Evolutionary conservation across 1,140 invertebrate species (phyloP), one percentile per base, ranked within the genome.

Genomic region (Zaprionus ornatus): DNA sequence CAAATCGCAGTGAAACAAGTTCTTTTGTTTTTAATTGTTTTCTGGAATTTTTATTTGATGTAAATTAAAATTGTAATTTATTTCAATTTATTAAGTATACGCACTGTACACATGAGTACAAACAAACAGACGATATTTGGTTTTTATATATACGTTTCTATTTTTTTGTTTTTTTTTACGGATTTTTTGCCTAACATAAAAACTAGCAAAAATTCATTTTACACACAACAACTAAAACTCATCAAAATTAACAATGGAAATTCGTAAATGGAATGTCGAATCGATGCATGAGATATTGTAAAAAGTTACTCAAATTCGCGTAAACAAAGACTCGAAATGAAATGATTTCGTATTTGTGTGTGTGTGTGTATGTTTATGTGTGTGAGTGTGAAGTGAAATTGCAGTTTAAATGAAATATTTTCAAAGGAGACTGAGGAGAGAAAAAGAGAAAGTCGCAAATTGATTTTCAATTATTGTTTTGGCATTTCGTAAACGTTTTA

Each of bases 81-180:
- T 77, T 75, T 90, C 63, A 61, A 77, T 88, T 76, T 78, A 84
- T 81, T 74, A 69, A 73, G 37, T 75, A 67, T 71, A 60, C 77
- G 71, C 70, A 52, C 42, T 65, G 73, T 74, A 42, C 52, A 54
- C 62, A 50, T 12, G 32, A 56, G 54, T 69, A 74, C 66, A 83
- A 84, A 81, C 64, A 81, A 84, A 76, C 67, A 84, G 76, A 72
- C 70, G 90, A 90, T 90, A 77, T 87, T 84, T 73, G 59, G 68
- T 75, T 73, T 50, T 71, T 59, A 10, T 7, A 45, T 50, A 45
- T 45, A 50, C 21, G 45, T 65, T 56, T 65, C 48, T 54, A 37
- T 21, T 23, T 69, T 71, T 64, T 15, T 52, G 9, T 66, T 42
- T 54, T 55, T 52, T 32, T 29, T 40, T 70, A 52, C 23, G 19